Percentiles rank a stretch among this genome's conserved stretches.
phyloP scores from a whole-genome alignment of 2,888 invertebrate genomes.

The Flexamia atlantica region DNA sequence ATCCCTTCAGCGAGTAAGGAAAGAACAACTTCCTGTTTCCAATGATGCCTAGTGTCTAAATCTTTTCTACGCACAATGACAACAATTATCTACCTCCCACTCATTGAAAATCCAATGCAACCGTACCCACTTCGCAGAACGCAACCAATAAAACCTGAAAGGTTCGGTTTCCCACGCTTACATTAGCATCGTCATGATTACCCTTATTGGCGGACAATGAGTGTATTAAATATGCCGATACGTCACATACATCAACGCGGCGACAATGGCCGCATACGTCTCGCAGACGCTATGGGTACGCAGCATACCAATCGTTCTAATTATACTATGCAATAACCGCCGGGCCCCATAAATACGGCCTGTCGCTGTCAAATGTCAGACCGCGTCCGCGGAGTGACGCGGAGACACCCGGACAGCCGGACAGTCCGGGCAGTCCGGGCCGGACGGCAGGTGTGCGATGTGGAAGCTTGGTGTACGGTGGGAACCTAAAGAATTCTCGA shows the following conservation, averaged over 20 bases:
- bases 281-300: constrained; percentile 12
- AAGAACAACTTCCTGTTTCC: too few relatives aligned
- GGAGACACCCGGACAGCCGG: background rate
- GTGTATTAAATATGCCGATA: constrained; percentile 57
- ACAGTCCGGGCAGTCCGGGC: background rate
- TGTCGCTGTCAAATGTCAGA: constrained; percentile 34
- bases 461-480: too few relatives aligned
- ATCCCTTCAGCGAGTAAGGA: too few relatives aligned
- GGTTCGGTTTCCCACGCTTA: constrained; percentile 2
- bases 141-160: too few relatives aligned
- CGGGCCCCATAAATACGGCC: constrained; percentile 47
- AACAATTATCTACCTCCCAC: too few relatives aligned
- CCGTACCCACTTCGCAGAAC: too few relatives aligned
- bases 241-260: constrained; percentile 10
- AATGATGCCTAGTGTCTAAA: too few relatives aligned
- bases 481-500: too few relatives aligned
- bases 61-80: too few relatives aligned
- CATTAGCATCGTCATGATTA: constrained; percentile 33
- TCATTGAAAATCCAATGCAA: too few relatives aligned
- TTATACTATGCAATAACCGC: constrained; percentile 61
- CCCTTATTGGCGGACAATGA: constrained; percentile 46
- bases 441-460: too few relatives aligned
- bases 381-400: background rate
- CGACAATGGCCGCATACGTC: constrained; percentile 41
- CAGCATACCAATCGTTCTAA: constrained; percentile 56